Evolutionary conservation across 2,888 invertebrate species (phyloP).

Genomic region (Mesorhabditis belari): DNA sequence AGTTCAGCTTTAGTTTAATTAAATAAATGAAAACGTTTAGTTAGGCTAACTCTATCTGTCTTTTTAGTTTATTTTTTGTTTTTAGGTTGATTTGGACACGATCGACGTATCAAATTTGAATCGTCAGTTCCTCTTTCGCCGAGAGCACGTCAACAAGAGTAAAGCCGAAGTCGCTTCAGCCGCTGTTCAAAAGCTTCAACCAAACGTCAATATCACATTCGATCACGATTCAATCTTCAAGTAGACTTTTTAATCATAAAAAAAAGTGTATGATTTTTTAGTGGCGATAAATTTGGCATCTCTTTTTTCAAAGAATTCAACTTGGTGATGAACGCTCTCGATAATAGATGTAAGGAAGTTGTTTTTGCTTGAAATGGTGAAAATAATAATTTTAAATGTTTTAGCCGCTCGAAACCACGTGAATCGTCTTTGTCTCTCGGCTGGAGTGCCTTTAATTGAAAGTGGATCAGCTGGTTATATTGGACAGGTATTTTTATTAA

Average conservation of each 20-base stretch:
- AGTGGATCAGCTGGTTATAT: slow-evolving; percentile 94
- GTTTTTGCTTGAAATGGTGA: not conserved
- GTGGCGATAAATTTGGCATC: slow-evolving; percentile 66
- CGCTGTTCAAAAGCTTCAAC: slow-evolving; percentile 34
- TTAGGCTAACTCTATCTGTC: not conserved
- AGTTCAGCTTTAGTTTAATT: slow-evolving; percentile 52
- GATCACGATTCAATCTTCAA: slow-evolving; percentile 74
- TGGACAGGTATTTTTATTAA: slow-evolving; percentile 76
- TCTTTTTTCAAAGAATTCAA: slow-evolving; percentile 84
- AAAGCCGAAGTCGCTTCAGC: slow-evolving; percentile 62
- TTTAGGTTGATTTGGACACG: slow-evolving; percentile 95
- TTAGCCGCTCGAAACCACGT: slow-evolving; percentile 89
- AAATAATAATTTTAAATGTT: no score
- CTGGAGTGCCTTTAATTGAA: slow-evolving; percentile 85
- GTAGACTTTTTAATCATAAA: slow-evolving; percentile 2
- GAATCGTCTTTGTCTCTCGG: slow-evolving; percentile 93
- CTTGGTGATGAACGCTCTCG: slow-evolving; percentile 89
- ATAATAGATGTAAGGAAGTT: slow-evolving; percentile 70
- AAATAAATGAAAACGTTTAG: not conserved
- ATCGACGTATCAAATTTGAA: slow-evolving; percentile 98
- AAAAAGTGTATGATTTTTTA: slow-evolving; percentile 9
- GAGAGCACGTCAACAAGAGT: slow-evolving; percentile 93
- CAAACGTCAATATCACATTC: slow-evolving; percentile 61
- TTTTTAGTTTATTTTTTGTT: slow-evolving; percentile 40
- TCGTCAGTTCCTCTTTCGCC: slow-evolving; percentile 95